A percentile compares a stretch with the other conserved stretches of the same genome.
Evolutionary conservation across 2,113 vertebrate genomes (phyloP).

Genomic region (Rattus rattus): DNA sequence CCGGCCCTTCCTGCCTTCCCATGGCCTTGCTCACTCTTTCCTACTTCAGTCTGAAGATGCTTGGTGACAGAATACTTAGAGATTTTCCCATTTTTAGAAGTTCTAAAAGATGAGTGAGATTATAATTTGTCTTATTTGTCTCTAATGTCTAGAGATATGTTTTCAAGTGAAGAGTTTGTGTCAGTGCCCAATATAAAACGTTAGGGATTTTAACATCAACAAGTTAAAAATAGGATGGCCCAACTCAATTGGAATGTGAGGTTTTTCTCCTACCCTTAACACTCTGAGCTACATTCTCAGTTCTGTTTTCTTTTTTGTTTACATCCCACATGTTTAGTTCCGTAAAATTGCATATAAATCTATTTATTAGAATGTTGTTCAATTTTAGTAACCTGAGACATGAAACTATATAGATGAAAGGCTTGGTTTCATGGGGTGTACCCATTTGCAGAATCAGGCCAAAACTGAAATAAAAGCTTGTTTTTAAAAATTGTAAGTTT

Average conservation of each 20-base stretch:
- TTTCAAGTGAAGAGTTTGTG: background rate
- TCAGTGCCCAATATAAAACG: background rate
- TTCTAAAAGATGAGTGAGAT: background rate
- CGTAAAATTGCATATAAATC: background rate
- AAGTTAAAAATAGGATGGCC: background rate
- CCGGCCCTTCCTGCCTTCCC: background rate
- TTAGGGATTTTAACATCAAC: background rate
- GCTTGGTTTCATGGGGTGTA: background rate
- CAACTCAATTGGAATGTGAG: background rate
- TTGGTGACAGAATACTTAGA: background rate
- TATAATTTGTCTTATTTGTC: background rate
- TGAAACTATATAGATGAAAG: conserved; percentile 10
- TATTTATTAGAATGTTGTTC: background rate
- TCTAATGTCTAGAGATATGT: background rate
- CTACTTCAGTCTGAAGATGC: background rate
- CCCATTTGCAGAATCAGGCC: background rate
- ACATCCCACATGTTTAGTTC: background rate
- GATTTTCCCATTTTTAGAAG: background rate
- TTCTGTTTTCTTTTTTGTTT: background rate
- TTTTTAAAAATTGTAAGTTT: conserved; percentile 1
- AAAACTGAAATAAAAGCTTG: background rate
- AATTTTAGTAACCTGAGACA: background rate
- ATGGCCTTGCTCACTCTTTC: background rate
- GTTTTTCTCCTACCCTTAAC: background rate
- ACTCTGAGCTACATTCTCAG: background rate